phyloP scores from a whole-genome alignment of 2,888 invertebrate species.

The Sinodicranocentrus sp. region DNA sequence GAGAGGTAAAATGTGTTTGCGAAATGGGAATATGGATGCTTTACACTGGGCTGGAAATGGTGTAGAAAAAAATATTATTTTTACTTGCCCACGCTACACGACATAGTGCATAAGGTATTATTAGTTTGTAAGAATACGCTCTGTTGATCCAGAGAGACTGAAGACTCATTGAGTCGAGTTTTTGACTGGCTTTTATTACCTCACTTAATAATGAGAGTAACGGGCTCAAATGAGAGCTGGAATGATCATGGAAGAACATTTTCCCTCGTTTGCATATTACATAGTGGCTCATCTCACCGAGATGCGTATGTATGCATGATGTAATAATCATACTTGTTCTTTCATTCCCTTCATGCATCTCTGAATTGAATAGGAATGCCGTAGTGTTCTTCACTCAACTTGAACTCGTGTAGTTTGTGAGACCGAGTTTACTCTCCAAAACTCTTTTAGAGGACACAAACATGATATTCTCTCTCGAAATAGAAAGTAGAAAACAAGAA shows the following conservation, averaged over 20 bases:
- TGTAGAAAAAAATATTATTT: neutral
- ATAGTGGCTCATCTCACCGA: conserved; percentile 32
- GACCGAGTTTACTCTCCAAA: too few species aligned
- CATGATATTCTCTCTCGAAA: too few species aligned
- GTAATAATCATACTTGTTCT: conserved; percentile 11
- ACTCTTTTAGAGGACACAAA: too few species aligned
- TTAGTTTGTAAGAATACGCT: conserved; percentile 47
- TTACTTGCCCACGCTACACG: too few species aligned
- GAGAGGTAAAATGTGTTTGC: conserved; percentile 24
- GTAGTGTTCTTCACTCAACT: neutral
- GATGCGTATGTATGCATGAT: conserved; percentile 11
- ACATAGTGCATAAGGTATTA: too few species aligned
- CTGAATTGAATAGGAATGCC: neutral
- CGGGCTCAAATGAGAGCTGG: conserved; percentile 62
- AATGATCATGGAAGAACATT: conserved; percentile 56
- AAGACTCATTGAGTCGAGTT: conserved; percentile 65
- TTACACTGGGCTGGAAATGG: conserved; percentile 3
- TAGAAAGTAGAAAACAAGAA: too few species aligned
- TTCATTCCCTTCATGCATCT: conserved; percentile 14
- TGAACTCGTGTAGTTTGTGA: too few species aligned
- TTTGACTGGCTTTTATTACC: conserved; percentile 72
- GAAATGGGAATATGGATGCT: conserved; percentile 36
- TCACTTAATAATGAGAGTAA: conserved; percentile 70
- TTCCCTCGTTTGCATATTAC: conserved; percentile 58
- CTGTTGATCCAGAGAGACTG: conserved; percentile 39